Evolutionary conservation across 2,888 invertebrate genomes (phyloP), one percentile per base, ranked within the genome.

Genomic region (Campoletis raptor): DNA sequence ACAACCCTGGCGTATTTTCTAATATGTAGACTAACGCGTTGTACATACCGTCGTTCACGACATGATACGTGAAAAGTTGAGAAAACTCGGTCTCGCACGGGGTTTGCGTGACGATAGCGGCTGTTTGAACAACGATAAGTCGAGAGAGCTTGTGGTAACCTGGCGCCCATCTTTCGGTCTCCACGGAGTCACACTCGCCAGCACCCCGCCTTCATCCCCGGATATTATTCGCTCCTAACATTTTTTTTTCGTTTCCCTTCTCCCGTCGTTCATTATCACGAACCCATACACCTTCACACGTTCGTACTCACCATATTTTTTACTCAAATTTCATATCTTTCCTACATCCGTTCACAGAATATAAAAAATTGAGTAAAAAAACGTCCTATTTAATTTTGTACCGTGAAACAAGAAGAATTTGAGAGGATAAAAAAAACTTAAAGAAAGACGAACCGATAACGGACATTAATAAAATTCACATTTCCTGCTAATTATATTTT

Each of bases 51-150:
- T 81, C 69, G 61, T 72, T 77, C 81, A 64, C 79, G 81, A 45
- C 66, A 74, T 77, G 85, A 88, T 88, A 83, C 66, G 66, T 77
- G 78, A 77, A 67, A 84, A 77, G 80, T 54, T 67, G 70, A 83
- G 78, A 80, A 85, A 80, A 83, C 84, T 78, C 82, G 86, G 80
- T 87, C 88, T 87, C 82, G 72, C 74, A 73, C 87, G 69, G 90
- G 89, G 90, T 90, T 92, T 88, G 91, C 92, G 90, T 88, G 88
- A 90, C 90, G 93, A 93, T 92, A 92, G 89, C 91, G 90, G 80
- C 72, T 93, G 91, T 93, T 93, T 93, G 92, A 90, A 91, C 89
- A 92, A 85, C 89, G 93, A 93, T 93, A 93, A 93, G 90, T 90
- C 89, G 90, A 89, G 54, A 72, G 80, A 70, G 82, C 91, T 90